Evolutionary conservation across 2,888 invertebrate species (phyloP), one percentile per base, ranked within the genome.

Genomic region (Habroteleia sp.): DNA sequence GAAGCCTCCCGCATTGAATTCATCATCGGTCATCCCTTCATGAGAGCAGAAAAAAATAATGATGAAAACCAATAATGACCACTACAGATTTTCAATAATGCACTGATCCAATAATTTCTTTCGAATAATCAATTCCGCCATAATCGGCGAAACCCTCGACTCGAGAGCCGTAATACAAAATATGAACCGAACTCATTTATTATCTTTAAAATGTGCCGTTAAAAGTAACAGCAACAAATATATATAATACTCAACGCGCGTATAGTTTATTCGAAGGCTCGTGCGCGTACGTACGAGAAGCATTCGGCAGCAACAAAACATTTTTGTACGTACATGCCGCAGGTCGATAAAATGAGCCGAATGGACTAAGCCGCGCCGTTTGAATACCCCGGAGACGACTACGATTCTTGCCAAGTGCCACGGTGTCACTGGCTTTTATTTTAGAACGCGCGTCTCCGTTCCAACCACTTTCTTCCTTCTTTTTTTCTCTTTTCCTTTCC

Each of bases 391-490:
- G 27, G 37, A 37, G 37, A 35, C 17, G n/a, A 2, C 14, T n/a
- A 37, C 35, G 69, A 73, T 68, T 69, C 69, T 66, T 68, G 65
- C 60, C 77, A 73, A 77, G 39, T 37, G 37, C n/a, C 37, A 37
- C 37, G 16, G 60, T 73, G 80, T 77, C 75, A 69, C 29, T 79
- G 77, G n/a, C n/a, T n/a, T n/a, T n/a, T n/a, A n/a, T n/a, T n/a
- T n/a, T n/a, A n/a, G n/a, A n/a, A n/a, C n/a, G n/a, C n/a, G n/a
- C n/a, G n/a, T n/a, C n/a, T n/a, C n/a, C n/a, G n/a, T n/a, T n/a
- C n/a, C n/a, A n/a, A n/a, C n/a, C n/a, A n/a, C n/a, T n/a, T n/a
- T n/a, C n/a, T n/a, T n/a, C n/a, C n/a, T n/a, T n/a, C n/a, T n/a
- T n/a, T n/a, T 16, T 23, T 16, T 33, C 16, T 3, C 33, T 23